Conservation (phyloP, 2,888 invertebrate genomes). For the Endotricha flammealis region DNA sequence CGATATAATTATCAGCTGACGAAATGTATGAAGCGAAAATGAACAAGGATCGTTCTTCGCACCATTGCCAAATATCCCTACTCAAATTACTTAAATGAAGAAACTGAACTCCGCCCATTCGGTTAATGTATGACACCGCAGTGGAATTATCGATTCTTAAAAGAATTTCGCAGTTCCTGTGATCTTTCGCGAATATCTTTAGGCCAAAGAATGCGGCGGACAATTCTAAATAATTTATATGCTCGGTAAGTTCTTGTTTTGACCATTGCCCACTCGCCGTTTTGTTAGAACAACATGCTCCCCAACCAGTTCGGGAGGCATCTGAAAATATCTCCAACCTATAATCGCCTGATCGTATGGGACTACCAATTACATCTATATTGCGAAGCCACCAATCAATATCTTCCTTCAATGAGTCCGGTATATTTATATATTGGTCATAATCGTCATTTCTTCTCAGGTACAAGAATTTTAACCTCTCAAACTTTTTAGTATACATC, state of each 20-base stretch:
- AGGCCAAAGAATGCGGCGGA: constrained; percentile 6
- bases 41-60: constrained; percentile 5
- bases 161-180: constrained; percentile 1
- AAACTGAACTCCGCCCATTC: constrained; percentile 11
- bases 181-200: constrained; percentile 6
- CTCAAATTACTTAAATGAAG: constrained; percentile 6
- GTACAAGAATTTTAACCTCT: constrained; percentile 3
- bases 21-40: no score
- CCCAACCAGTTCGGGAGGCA: constrained; percentile 9
- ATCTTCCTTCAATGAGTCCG: background rate
- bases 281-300: background rate
- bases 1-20: background rate
- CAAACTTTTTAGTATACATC: constrained; percentile 10
- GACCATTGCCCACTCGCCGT: constrained; percentile 2
- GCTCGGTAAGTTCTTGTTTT: background rate
- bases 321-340: constrained; percentile 8
- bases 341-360: background rate
- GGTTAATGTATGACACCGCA: constrained; percentile 4
- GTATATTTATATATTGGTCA: background rate
- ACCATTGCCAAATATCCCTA: constrained; percentile 12
- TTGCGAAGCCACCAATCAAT: constrained; percentile 1
- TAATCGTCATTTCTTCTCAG: background rate
- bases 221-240: constrained; percentile 9
- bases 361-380: background rate
- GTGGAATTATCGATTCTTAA: constrained; percentile 8